Evolutionary conservation across 2,888 invertebrate species (phyloP).

Genomic region (Chelonus formosanus): DNA sequence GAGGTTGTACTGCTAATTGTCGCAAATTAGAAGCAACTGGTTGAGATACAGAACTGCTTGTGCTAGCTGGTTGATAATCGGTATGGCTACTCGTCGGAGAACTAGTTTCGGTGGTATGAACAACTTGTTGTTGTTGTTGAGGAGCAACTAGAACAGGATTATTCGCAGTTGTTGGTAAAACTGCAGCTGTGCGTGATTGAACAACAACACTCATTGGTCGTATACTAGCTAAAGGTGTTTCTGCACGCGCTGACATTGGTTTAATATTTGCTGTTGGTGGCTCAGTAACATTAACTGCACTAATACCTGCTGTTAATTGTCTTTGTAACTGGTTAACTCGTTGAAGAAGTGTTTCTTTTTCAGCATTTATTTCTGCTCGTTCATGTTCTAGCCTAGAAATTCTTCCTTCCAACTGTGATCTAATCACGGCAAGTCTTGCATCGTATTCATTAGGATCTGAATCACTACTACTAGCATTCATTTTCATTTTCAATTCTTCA

Average conservation of each 20-base stretch:
- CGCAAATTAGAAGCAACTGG: constrained; percentile 69
- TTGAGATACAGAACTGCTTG: constrained; percentile 69
- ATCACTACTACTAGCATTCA: constrained; percentile 53
- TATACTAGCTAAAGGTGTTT: constrained; percentile 91
- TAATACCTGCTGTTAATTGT: constrained; percentile 74
- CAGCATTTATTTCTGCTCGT: constrained; percentile 72
- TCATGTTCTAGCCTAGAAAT: constrained; percentile 79
- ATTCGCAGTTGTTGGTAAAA: constrained; percentile 78
- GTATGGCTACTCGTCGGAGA: constrained; percentile 81
- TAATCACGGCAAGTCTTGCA: constrained; percentile 70
- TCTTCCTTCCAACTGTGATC: constrained; percentile 76
- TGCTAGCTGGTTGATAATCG: constrained; percentile 87
- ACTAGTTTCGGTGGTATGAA: constrained; percentile 67
- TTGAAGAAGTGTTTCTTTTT: constrained; percentile 76
- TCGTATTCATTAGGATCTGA: constrained; percentile 58
- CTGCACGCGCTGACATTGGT: constrained; percentile 88
- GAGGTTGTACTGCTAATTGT: constrained; percentile 75
- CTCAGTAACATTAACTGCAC: constrained; percentile 69
- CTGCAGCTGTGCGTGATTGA: constrained; percentile 76
- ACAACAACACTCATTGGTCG: constrained; percentile 83
- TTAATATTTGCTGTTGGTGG: constrained; percentile 91
- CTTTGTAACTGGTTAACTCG: constrained; percentile 76
- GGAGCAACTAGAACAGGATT: constrained; percentile 60
- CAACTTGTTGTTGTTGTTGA: constrained; percentile 68
- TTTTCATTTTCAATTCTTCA: constrained; percentile 54